These are phyloP conservation scores for Caenorhabditis sp. DNA, from an alignment of 2,888 invertebrate species.

Conservation along the genomic window DNA sequence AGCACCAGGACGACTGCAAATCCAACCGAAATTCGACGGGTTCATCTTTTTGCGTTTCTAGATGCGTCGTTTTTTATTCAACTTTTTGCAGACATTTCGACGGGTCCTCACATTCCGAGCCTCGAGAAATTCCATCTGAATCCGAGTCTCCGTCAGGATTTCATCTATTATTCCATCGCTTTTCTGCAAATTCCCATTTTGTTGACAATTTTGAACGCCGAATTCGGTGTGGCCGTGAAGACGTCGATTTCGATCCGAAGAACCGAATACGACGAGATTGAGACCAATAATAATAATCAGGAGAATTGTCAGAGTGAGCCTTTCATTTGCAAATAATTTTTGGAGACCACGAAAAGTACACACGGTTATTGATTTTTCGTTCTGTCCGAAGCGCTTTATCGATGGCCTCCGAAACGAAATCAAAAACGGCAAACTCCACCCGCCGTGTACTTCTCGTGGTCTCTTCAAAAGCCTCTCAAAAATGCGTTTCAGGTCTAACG, in stretches of 20 bases:
- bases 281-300: constrained; percentile 29
- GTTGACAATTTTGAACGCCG: constrained; percentile 1
- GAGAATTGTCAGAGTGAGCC: constrained; percentile 42
- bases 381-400: too few species aligned
- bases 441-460: too few species aligned
- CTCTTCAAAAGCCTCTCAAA: too few species aligned
- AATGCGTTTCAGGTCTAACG: constrained; percentile 47
- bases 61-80: too few species aligned
- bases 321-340: not conserved
- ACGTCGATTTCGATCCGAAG: constrained; percentile 52
- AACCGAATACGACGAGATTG: constrained; percentile 49
- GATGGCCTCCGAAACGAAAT: too few species aligned
- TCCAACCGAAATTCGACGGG: constrained; percentile 24
- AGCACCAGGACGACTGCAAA: constrained; percentile 44
- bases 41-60: too few species aligned
- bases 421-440: too few species aligned
- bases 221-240: constrained; percentile 39
- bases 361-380: not conserved
- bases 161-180: constrained; percentile 40
- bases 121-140: constrained; percentile 54
- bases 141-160: constrained; percentile 34
- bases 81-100: too few species aligned
- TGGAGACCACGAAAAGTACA: not conserved
- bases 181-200: constrained; percentile 41
- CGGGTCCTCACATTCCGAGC: constrained; percentile 51